Conservation (phyloP, 1,140 invertebrate genomes). For the Camponotus vicinus region DNA sequence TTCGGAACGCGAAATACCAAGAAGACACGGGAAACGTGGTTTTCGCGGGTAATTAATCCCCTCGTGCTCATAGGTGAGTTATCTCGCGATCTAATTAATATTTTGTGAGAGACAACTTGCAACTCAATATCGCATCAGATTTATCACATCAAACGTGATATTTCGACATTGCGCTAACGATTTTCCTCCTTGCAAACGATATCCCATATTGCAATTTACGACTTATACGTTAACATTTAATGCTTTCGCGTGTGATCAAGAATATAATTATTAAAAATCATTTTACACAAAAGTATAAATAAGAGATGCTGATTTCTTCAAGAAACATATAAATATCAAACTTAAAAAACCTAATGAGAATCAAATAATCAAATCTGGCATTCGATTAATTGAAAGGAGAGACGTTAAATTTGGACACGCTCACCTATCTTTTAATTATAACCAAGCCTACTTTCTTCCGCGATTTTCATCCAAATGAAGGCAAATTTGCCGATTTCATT, state of each 20-base stretch:
- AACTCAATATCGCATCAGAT: background rate
- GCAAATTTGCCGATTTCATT: slow-evolving; percentile 77
- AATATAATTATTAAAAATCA: background rate
- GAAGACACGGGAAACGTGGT: background rate
- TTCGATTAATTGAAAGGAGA: background rate
- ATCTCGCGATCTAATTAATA: background rate
- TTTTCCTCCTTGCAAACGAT: background rate
- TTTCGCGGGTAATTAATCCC: slow-evolving; percentile 39
- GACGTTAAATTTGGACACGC: background rate
- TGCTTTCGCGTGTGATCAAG: background rate
- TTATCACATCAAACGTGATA: background rate
- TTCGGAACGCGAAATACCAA: slow-evolving; percentile 37
- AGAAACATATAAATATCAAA: background rate
- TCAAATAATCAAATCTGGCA: slow-evolving; percentile 3
- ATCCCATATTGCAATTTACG: background rate
- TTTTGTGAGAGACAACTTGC: background rate
- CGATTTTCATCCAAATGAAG: slow-evolving; percentile 52
- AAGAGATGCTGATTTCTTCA: background rate
- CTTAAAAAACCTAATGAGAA: background rate
- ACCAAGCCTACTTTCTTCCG: slow-evolving; percentile 15
- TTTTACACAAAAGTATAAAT: too few species aligned
- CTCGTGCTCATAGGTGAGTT: background rate
- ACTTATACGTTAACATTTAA: background rate
- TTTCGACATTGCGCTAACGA: background rate
- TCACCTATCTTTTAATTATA: background rate